Conservation (phyloP, 2,888 invertebrate genomes). For the Rotaria socialis region DNA sequence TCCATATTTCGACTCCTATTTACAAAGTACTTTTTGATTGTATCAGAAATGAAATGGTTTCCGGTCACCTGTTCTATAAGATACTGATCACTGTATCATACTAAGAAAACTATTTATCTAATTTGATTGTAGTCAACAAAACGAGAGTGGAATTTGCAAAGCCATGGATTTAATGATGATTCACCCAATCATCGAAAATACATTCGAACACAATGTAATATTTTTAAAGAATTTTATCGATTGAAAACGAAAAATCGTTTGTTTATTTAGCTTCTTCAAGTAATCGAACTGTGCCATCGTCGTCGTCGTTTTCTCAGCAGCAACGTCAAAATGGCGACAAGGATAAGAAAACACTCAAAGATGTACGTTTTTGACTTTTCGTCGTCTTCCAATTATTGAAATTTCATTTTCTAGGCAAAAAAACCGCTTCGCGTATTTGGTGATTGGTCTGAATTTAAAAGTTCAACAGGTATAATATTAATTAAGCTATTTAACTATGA, state of each 20-base stretch:
- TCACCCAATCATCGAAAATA: slow-evolving; percentile 35
- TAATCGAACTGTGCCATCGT: slow-evolving; percentile 16
- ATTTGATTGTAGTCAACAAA: background rate
- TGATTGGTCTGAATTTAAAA: slow-evolving; percentile 34
- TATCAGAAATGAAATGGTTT: no score
- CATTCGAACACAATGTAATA: slow-evolving; percentile 8
- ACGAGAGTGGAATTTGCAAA: slow-evolving; percentile 26
- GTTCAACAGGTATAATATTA: background rate
- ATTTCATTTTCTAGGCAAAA: background rate
- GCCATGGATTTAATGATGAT: background rate
- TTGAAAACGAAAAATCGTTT: no score
- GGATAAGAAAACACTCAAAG: background rate
- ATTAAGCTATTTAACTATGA: no score
- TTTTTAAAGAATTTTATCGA: no score
- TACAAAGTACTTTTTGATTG: no score
- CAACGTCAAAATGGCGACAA: slow-evolving; percentile 34
- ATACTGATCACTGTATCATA: no score
- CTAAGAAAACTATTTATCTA: background rate
- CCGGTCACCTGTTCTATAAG: no score
- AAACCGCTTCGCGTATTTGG: slow-evolving; percentile 13
- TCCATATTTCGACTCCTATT: no score
- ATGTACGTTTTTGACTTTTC: background rate
- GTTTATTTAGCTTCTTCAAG: background rate
- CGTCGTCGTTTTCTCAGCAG: background rate
- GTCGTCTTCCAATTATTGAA: no score